These are phyloP conservation scores for Pituophis catenifer DNA, from an alignment of 2,113 vertebrate genomes.

Conservation along the genomic window DNA sequence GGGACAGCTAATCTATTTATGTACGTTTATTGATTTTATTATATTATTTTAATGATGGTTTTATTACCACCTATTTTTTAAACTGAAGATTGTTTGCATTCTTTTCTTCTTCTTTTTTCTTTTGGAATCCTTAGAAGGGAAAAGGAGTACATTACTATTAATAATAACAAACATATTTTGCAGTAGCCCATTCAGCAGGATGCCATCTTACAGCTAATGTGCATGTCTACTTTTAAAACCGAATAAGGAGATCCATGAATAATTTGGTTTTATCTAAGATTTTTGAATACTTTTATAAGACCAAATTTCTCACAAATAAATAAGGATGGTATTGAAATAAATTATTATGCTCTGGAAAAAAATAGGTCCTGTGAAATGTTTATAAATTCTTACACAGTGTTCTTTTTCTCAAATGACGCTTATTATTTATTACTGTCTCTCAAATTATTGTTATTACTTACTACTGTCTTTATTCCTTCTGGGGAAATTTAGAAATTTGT, in stretches of 20 bases:
- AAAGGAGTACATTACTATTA: not conserved
- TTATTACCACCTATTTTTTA: not conserved
- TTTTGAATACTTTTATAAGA: not conserved
- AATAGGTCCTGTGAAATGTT: not conserved
- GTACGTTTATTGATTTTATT: not conserved
- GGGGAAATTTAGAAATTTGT: not conserved
- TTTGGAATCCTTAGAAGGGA: not conserved
- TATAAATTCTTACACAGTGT: not conserved
- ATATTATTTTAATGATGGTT: not conserved
- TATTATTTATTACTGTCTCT: too few species aligned
- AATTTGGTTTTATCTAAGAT: not conserved
- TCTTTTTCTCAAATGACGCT: not conserved
- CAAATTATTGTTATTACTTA: not conserved
- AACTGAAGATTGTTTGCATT: not conserved
- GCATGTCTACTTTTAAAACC: not conserved
- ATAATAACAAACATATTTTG: not conserved
- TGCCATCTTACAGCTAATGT: not conserved
- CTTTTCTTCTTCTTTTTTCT: not conserved
- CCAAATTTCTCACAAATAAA: not conserved
- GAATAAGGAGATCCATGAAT: not conserved
- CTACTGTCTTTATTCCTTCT: not conserved
- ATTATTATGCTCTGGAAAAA: not conserved
- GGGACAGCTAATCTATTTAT: not conserved
- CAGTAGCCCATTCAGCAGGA: not conserved
- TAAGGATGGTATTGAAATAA: not conserved